These are phyloP conservation scores for Auanema sp. DNA, from an alignment of 2,888 invertebrate species.

Conservation along the genomic window DNA sequence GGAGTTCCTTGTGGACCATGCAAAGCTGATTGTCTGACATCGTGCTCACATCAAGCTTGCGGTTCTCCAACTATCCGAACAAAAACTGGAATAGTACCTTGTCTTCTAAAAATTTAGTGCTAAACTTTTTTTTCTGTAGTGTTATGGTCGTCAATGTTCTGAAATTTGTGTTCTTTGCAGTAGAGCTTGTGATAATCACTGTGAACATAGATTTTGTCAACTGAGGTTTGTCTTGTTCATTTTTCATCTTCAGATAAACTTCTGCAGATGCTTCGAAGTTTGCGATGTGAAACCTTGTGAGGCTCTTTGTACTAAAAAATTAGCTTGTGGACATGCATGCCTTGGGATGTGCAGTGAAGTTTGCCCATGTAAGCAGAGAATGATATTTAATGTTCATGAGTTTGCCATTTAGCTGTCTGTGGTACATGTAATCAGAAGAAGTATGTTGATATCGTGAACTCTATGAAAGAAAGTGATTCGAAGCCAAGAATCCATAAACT, in stretches of 20 bases:
- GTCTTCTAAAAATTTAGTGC: neutral
- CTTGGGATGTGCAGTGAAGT: conserved; percentile 76
- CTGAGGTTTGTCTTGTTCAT: neutral
- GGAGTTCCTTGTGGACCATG: conserved; percentile 14
- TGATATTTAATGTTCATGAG: neutral
- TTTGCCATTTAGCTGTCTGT: conserved; percentile 6
- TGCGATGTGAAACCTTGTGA: conserved; percentile 65
- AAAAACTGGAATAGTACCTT: neutral
- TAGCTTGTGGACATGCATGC: conserved; percentile 72
- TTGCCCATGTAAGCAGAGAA: conserved; percentile 70
- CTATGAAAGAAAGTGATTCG: neutral
- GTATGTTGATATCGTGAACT: conserved; percentile 3
- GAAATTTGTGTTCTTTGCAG: conserved; percentile 63
- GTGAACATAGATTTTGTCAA: conserved; percentile 65
- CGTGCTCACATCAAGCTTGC: conserved; percentile 16
- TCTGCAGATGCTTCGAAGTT: conserved; percentile 57
- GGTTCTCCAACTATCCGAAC: neutral
- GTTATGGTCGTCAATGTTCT: conserved; percentile 43
- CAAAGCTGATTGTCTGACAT: neutral
- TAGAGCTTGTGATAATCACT: conserved; percentile 63
- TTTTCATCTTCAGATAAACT: neutral
- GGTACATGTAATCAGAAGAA: conserved; percentile 9
- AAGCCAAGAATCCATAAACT: conserved; percentile 2
- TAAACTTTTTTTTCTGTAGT: conserved; percentile 14
- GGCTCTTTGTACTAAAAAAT: conserved; percentile 63